A percentile compares a stretch with the other conserved stretches of the same genome.
These are phyloP conservation scores for Haliaeetus leucogaster DNA, from an alignment of 2,113 vertebrate genomes.

Conservation along the genomic window DNA sequence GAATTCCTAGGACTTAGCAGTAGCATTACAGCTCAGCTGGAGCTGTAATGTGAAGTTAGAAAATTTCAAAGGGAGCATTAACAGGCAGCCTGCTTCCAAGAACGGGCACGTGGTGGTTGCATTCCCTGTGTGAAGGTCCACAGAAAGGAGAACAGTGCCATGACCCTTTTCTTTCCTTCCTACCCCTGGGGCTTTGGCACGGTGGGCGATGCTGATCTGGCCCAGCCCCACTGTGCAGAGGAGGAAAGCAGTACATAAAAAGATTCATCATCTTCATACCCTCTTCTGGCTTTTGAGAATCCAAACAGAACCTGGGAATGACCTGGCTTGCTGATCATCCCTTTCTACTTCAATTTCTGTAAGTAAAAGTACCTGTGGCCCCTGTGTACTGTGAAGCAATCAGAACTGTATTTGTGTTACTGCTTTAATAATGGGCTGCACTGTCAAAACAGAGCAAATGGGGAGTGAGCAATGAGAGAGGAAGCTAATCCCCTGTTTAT, in stretches of 20 bases:
- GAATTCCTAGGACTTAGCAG: conserved; percentile 25
- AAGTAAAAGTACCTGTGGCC: background rate
- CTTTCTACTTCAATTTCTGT: background rate
- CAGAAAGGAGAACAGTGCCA: background rate
- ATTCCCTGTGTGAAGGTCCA: background rate
- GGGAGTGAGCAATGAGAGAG: background rate
- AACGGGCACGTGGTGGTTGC: background rate
- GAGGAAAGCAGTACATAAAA: background rate
- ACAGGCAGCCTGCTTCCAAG: background rate
- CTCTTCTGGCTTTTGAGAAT: background rate
- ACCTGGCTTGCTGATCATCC: background rate
- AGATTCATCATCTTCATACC: fast-evolving
- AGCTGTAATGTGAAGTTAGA: background rate
- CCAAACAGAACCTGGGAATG: background rate
- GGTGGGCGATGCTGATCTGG: background rate
- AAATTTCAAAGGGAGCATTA: background rate
- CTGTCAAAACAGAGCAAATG: conserved; percentile 23
- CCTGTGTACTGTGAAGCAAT: background rate
- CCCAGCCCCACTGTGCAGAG: background rate
- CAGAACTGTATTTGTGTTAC: background rate
- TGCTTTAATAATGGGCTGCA: background rate
- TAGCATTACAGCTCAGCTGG: background rate
- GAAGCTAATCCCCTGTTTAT: conserved; percentile 33
- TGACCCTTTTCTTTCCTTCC: background rate
- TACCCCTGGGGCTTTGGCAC: background rate